Conservation (phyloP, 1,140 invertebrate species). For the Drosophila setifemur region DNA sequence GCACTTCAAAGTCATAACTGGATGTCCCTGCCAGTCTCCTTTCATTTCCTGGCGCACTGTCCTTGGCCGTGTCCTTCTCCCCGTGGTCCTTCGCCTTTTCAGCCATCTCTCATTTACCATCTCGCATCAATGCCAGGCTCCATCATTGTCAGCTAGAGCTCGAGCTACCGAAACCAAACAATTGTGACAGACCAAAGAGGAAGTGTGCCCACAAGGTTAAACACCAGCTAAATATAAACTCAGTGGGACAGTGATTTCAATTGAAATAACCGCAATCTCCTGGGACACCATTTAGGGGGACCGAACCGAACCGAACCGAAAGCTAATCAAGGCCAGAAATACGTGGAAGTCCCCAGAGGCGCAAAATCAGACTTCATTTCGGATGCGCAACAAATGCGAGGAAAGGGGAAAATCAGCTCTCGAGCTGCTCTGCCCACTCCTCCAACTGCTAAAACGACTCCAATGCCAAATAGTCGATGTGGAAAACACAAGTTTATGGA, state of each 20-base stretch:
- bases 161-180: constrained; percentile 1
- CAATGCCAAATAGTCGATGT: constrained; percentile 38
- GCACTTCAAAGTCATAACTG: constrained; percentile 67
- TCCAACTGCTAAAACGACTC: no score
- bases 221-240: constrained; percentile 20
- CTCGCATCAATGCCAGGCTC: constrained; percentile 66
- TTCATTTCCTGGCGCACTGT: constrained; percentile 35
- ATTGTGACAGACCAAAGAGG: constrained; percentile 26
- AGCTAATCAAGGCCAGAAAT: constrained; percentile 47
- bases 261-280: constrained; percentile 31
- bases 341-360: constrained; percentile 1
- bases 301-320: not conserved
- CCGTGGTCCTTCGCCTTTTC: not conserved
- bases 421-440: no score
- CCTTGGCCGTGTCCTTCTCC: constrained; percentile 28
- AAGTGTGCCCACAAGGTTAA: constrained; percentile 34
- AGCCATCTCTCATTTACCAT: no score
- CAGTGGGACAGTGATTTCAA: constrained; percentile 21
- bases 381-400: constrained; percentile 45
- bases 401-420: not conserved
- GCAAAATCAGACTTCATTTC: constrained; percentile 31
- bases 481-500: constrained; percentile 47
- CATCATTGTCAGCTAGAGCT: constrained; percentile 63
- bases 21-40: constrained; percentile 30
- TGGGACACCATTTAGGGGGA: constrained; percentile 8